Base-by-base conservation (phyloP, 2,888 invertebrate genomes). In the Bellardia bayeri region DNA sequence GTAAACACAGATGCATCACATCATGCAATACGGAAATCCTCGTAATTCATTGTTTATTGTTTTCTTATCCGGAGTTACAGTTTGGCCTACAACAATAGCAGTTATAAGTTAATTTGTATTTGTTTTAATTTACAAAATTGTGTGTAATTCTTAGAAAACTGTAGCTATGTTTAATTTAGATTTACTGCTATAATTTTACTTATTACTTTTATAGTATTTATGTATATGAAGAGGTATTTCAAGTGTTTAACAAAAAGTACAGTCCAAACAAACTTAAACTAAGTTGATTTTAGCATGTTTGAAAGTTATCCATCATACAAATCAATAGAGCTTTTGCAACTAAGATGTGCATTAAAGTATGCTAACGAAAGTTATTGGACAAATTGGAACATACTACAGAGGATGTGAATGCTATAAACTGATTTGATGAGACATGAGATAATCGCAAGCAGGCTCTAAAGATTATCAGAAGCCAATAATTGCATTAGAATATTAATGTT, bases 21-120 rank as follows among this genome's bases (percentile, higher is more conserved):
- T 69, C 69, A 86, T 75, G 74, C 75, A 80, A 75, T 63, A 74
- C 78, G 86, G 82, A 86, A 72, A 82, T 86, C 82, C 82, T 78
- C 66, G 51, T 45, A 51, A 68, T 66, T 58, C 58, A 56, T 71
- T 80, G 63, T 51, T 86, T 51, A 78, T 61, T 82, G 42, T 72
- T 82, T 72, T 82, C 58, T 51, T 56, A 45, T 33, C 33, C 1
- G 13, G 45, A 33, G 6, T 7, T 23, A 56, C 37, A 66, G 23
- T 58, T 40, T 1, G 9, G 23, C 0, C 3, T 4, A 9, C 2
- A 42, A 37, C 2, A 30, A 58, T 13, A 33, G 68, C 30, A 56
- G 23, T 33, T 2, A 13, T 30, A 45, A n/a, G 14, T 23, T 13
- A 51, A 51, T 51, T 37, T 16, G 1, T 8, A 23, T 5, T 74